Evolutionary conservation across 2,888 invertebrate genomes (phyloP).

Genomic region (Julus scanicus): DNA sequence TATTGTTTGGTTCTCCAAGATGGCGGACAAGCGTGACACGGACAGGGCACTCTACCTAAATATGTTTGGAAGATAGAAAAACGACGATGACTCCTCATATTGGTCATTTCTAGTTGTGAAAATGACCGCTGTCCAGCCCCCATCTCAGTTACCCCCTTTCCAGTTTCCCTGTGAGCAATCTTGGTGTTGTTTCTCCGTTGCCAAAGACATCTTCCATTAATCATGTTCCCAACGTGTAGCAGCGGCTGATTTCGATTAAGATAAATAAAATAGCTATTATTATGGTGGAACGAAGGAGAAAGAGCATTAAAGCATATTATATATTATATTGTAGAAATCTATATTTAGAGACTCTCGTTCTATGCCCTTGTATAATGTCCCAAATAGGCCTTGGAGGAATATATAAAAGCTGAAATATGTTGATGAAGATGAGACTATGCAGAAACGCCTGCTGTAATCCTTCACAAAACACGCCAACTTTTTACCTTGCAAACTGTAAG

Average conservation of each 20-base stretch:
- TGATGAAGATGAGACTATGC: background rate
- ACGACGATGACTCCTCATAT: too few species aligned
- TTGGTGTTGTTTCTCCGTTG: background rate
- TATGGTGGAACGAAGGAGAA: slow-evolving; percentile 6
- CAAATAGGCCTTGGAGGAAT: background rate
- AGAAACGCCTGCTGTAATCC: background rate
- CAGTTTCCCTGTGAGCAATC: background rate
- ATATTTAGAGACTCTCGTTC: background rate
- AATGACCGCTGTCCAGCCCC: background rate
- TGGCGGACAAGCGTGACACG: too few species aligned
- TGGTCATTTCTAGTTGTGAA: too few species aligned
- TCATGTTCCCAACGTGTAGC: background rate
- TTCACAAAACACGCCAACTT: too few species aligned
- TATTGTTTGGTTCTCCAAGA: too few species aligned
- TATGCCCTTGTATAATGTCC: too few species aligned
- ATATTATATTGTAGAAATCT: background rate
- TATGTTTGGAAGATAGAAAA: too few species aligned
- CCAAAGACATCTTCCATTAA: slow-evolving; percentile 5
- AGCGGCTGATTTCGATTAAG: slow-evolving; percentile 19
- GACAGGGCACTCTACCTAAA: too few species aligned
- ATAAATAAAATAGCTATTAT: slow-evolving; percentile 19
- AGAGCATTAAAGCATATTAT: background rate
- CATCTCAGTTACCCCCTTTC: background rate
- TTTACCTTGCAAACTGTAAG: too few species aligned
- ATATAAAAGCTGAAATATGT: background rate